phyloP scores from a whole-genome alignment of 2,797 vertebrate species.

The Siniperca undulata region DNA sequence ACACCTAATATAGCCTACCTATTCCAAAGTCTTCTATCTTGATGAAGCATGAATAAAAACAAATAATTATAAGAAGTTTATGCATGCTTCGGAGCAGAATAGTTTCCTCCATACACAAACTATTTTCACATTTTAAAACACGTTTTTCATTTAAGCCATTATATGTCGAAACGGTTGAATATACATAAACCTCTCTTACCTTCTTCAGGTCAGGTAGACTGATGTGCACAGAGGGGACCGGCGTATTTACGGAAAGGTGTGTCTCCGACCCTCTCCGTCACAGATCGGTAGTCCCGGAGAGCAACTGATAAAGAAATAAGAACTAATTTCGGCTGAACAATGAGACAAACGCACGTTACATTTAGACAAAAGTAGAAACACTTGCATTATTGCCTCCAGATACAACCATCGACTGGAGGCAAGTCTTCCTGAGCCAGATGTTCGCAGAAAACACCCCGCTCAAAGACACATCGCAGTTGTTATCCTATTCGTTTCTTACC shows the following conservation, averaged over 20 bases:
- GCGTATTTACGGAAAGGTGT: slow-evolving; percentile 45
- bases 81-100: slow-evolving; percentile 18
- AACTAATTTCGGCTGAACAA: slow-evolving; percentile 10
- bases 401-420: slow-evolving; percentile 30
- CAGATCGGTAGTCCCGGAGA: slow-evolving; percentile 25
- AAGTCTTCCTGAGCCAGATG: slow-evolving; percentile 56
- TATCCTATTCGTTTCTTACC: slow-evolving; percentile 56
- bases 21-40: neutral
- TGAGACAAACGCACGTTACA: slow-evolving; percentile 15
- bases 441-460: slow-evolving; percentile 39
- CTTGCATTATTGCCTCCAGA: slow-evolving; percentile 14
- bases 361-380: slow-evolving; percentile 15
- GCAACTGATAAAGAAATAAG: slow-evolving; percentile 43
- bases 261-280: slow-evolving; percentile 50
- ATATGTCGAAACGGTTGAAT: neutral
- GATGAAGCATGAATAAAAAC: neutral
- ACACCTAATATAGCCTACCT: neutral
- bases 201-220: slow-evolving; percentile 49
- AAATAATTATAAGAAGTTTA: neutral
- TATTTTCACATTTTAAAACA: neutral
- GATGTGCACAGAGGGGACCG: slow-evolving; percentile 37
- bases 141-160: neutral
- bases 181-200: slow-evolving; percentile 63
- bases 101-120: neutral
- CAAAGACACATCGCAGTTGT: slow-evolving; percentile 36